A percentile compares a stretch with the other conserved stretches of the same genome.
Conservation (phyloP, 2,888 invertebrate species). For the Micropterix aruncella region DNA sequence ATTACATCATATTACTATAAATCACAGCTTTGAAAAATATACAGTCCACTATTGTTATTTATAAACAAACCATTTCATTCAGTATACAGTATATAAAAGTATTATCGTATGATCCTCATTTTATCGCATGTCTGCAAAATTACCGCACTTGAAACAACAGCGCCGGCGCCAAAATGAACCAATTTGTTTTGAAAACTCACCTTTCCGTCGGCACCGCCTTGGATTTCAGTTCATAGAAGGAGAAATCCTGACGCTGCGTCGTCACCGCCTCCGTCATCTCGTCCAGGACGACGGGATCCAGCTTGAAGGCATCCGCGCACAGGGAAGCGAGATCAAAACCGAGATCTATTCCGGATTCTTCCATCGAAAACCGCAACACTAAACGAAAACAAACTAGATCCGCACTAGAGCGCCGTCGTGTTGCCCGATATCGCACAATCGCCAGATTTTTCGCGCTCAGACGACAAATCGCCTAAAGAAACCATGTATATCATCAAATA, state of each 20-base stretch:
- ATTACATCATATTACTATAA: too few species aligned
- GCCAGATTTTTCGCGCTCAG: slow-evolving; percentile 23
- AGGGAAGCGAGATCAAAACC: slow-evolving; percentile 47
- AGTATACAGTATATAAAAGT: too few species aligned
- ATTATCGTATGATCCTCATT: too few species aligned
- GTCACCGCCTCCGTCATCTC: slow-evolving; percentile 39
- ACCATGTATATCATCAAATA: too few species aligned
- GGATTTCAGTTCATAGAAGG: slow-evolving; percentile 49
- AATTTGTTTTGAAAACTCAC: slow-evolving; percentile 20
- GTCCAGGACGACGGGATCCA: slow-evolving; percentile 37
- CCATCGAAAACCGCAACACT: slow-evolving; percentile 35
- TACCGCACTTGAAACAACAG: too few species aligned
- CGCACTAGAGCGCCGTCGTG: slow-evolving; percentile 2
- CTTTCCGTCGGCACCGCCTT: slow-evolving; percentile 45
- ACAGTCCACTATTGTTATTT: too few species aligned
- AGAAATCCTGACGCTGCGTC: slow-evolving; percentile 37
- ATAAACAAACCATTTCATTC: too few species aligned
- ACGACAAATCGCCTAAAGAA: too few species aligned
- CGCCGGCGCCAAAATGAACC: neutral
- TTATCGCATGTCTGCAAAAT: too few species aligned
- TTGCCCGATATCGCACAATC: too few species aligned
- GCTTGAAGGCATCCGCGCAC: slow-evolving; percentile 37
- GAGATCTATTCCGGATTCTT: slow-evolving; percentile 51
- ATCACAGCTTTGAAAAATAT: too few species aligned
- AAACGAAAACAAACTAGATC: slow-evolving; percentile 14